Evolutionary conservation across 1,140 invertebrate species (phyloP).

Genomic region (Cotesia vestalis): DNA sequence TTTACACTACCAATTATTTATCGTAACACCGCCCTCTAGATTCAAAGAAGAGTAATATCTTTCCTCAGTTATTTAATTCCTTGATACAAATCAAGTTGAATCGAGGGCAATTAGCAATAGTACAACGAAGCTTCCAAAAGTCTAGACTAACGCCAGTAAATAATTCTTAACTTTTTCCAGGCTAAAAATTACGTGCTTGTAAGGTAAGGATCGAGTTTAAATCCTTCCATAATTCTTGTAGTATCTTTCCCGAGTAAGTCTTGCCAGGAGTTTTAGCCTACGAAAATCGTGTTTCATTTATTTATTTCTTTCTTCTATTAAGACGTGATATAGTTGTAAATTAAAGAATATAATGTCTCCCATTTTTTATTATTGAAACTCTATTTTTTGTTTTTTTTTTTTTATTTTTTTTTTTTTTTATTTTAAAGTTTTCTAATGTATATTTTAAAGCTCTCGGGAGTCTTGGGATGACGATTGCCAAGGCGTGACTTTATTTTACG

Average conservation of each 20-base stretch:
- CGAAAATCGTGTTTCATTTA: constrained; percentile 60
- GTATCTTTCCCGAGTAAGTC: constrained; percentile 59
- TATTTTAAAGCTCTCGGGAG: constrained; percentile 9
- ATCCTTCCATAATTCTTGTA: constrained; percentile 60
- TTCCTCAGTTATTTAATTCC: constrained; percentile 30
- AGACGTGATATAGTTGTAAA: constrained; percentile 44
- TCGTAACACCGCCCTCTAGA: constrained; percentile 15
- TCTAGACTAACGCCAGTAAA: constrained; percentile 52
- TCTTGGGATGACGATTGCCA: constrained; percentile 31
- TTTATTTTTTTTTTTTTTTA: too few species aligned
- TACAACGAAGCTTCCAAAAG: background rate
- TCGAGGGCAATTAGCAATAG: constrained; percentile 38
- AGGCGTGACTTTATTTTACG: constrained; percentile 33
- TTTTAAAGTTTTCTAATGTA: background rate
- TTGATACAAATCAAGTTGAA: constrained; percentile 42
- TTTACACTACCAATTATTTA: constrained; percentile 6
- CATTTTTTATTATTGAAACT: constrained; percentile 8
- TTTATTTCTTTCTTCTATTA: constrained; percentile 54
- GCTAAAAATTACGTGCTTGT: constrained; percentile 64
- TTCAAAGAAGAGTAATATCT: constrained; percentile 9
- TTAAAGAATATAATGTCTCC: too few species aligned
- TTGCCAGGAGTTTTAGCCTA: constrained; percentile 42
- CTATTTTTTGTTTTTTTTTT: too few species aligned
- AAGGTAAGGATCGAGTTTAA: constrained; percentile 44
- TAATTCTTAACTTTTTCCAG: constrained; percentile 62